These are phyloP conservation scores for Bubo blakistoni DNA, from an alignment of 2,113 vertebrate genomes.

Conservation along the genomic window DNA sequence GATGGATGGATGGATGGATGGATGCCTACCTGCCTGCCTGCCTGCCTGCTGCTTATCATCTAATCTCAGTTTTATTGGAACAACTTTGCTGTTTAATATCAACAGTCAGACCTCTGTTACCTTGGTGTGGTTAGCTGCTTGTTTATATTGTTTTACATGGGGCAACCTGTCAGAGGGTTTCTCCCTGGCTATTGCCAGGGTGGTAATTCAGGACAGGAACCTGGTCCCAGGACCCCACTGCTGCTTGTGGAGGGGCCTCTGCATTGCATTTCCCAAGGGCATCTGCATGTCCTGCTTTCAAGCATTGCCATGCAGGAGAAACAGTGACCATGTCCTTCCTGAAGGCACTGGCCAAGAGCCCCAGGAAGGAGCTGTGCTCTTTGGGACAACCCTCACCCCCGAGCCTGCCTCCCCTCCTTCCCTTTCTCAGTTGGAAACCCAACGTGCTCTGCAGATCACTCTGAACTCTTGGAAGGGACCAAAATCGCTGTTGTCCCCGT, in stretches of 20 bases:
- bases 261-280: neutral
- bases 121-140: neutral
- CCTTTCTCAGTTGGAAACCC: neutral
- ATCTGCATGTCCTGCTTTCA: neutral
- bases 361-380: neutral
- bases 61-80: neutral
- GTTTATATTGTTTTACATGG: neutral
- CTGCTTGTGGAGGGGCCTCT: neutral
- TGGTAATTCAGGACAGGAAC: neutral
- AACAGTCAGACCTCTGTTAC: neutral
- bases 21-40: no score
- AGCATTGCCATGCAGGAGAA: neutral
- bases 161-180: neutral
- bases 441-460: fast-evolving
- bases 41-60: neutral
- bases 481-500: fast-evolving
- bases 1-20: neutral
- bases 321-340: fast-evolving
- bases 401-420: neutral
- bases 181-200: neutral
- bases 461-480: neutral
- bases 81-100: neutral
- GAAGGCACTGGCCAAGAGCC: neutral
- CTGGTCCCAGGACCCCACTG: no score
- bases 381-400: fast-evolving